Evolutionary conservation across 2,113 vertebrate genomes (phyloP).

Genomic region (Cacatua alba): DNA sequence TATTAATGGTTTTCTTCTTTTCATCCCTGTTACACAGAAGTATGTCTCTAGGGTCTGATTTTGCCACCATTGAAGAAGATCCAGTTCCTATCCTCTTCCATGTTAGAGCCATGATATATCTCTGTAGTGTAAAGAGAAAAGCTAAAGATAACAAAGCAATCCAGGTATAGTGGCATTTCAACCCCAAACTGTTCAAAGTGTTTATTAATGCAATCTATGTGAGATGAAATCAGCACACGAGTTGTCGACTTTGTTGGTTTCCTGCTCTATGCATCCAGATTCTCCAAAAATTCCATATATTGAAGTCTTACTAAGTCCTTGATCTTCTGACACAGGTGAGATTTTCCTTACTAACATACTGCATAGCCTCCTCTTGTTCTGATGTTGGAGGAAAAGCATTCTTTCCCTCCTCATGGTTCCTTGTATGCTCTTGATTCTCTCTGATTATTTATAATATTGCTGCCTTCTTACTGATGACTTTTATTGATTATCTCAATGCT

Average conservation of each 20-base stretch:
- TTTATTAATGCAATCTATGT: background rate
- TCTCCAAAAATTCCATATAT: slow-evolving; percentile 5
- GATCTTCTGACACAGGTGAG: slow-evolving; percentile 47
- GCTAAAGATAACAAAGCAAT: background rate
- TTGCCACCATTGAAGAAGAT: slow-evolving; percentile 42
- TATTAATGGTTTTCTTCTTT: slow-evolving; percentile 55
- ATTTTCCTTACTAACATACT: slow-evolving; percentile 14
- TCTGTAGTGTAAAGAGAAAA: slow-evolving; percentile 9
- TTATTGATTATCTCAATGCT: slow-evolving; percentile 40
- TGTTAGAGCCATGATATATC: background rate
- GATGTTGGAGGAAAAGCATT: background rate
- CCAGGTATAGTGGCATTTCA: background rate
- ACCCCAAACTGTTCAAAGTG: background rate
- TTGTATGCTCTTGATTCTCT: slow-evolving; percentile 30
- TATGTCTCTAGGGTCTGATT: slow-evolving; percentile 30
- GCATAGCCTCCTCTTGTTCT: background rate
- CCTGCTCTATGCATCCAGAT: background rate
- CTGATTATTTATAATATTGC: slow-evolving; percentile 24
- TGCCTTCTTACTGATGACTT: slow-evolving; percentile 37
- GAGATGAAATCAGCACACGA: background rate
- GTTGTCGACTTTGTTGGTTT: background rate
- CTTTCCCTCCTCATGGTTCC: background rate
- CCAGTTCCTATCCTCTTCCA: background rate
- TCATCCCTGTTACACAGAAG: background rate
- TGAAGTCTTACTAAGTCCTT: slow-evolving; percentile 23